These are phyloP conservation scores for Willowsia nigromaculata DNA, from an alignment of 2,888 invertebrate species.

Conservation along the genomic window DNA sequence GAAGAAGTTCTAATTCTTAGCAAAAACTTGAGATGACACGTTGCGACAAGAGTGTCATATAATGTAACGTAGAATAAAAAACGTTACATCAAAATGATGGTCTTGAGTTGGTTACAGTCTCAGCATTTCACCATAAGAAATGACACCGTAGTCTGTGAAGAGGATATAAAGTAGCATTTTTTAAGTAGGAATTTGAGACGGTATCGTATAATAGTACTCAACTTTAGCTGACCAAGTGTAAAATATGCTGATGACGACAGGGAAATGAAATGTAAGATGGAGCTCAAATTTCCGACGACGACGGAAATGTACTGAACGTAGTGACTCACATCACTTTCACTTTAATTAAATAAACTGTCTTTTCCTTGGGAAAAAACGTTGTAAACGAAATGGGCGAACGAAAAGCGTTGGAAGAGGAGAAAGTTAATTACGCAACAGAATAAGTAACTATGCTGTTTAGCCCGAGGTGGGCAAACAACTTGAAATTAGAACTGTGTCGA, in stretches of 20 bases:
- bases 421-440: conserved; percentile 27
- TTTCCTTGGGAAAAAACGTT: neutral
- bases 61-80: neutral
- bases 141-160: neutral
- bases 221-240: neutral
- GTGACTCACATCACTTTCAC: conserved; percentile 21
- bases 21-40: conserved; percentile 18
- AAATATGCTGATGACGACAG: conserved; percentile 2
- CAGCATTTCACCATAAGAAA: neutral
- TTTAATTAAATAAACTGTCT: conserved; percentile 55
- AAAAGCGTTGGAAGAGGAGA: neutral
- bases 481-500: conserved; percentile 2
- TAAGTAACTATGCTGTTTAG: conserved; percentile 11
- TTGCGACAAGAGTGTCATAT: neutral
- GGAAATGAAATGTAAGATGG: neutral
- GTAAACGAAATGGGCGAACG: neutral
- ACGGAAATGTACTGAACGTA: conserved; percentile 6
- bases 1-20: neutral
- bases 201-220: neutral
- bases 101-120: neutral
- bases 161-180: neutral
- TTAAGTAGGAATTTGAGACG: neutral
- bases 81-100: neutral
- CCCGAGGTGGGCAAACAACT: conserved; percentile 37
- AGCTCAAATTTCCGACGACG: conserved; percentile 14